Evolutionary conservation across 2,113 vertebrate species (phyloP).

Genomic region (Machaerirhynchus nigripectus): DNA sequence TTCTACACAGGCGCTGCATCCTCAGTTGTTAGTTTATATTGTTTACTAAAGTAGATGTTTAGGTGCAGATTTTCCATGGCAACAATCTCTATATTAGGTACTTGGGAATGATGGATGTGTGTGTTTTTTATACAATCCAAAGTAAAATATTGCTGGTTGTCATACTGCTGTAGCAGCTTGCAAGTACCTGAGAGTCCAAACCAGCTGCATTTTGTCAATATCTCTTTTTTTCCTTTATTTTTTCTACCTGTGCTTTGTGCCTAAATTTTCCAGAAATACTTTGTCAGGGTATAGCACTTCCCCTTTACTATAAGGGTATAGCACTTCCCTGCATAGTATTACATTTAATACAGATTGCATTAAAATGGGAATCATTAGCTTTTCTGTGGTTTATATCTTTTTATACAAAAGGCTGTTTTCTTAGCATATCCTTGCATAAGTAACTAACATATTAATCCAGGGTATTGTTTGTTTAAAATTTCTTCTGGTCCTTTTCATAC

Average conservation of each 20-base stretch:
- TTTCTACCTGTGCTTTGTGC: background rate
- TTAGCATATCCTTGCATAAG: background rate
- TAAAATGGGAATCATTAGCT: background rate
- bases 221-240: background rate
- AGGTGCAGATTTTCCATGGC: conserved; percentile 47
- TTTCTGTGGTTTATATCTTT: background rate
- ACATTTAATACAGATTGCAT: background rate
- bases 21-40: conserved; percentile 28
- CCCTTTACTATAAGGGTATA: background rate
- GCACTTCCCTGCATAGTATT: background rate
- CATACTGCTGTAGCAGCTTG: background rate
- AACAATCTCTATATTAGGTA: conserved; percentile 13
- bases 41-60: conserved; percentile 30
- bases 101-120: conserved; percentile 19
- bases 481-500: background rate
- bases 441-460: background rate
- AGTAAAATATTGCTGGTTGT: conserved; percentile 48
- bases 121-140: background rate
- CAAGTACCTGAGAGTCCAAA: background rate
- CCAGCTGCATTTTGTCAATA: background rate
- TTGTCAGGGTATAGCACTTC: background rate
- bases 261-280: background rate
- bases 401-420: background rate
- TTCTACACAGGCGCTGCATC: background rate
- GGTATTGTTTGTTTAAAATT: background rate